Conservation (phyloP, 2,113 vertebrate genomes). For the Prinia subflava region DNA sequence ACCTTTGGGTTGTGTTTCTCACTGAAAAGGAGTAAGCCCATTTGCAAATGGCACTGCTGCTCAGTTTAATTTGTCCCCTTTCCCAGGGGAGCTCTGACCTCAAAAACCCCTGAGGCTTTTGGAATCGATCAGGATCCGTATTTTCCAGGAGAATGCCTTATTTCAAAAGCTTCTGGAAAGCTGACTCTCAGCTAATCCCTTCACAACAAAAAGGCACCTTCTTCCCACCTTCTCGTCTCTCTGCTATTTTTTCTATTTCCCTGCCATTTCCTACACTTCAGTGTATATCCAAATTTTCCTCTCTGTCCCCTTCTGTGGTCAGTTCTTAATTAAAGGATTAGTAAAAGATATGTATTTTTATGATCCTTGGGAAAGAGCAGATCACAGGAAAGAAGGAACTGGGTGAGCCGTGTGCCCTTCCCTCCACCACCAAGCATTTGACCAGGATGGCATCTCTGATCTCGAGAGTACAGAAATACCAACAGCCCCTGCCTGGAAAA, state of each 20-base stretch:
- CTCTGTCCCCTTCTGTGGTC: neutral
- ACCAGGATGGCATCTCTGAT: neutral
- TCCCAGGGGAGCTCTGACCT: slow-evolving; percentile 16
- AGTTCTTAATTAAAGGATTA: neutral
- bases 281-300: neutral
- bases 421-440: neutral
- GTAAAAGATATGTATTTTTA: neutral
- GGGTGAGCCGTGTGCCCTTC: neutral
- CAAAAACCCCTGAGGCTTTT: neutral
- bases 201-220: neutral
- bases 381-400: neutral
- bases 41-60: neutral
- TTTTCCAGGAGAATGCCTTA: slow-evolving; percentile 23
- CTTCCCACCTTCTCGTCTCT: neutral
- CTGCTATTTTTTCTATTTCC: neutral
- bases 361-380: neutral
- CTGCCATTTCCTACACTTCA: neutral
- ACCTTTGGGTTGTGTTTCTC: neutral
- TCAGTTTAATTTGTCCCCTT: neutral
- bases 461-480: slow-evolving; percentile 10
- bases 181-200: neutral
- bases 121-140: neutral
- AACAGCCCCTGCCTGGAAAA: neutral
- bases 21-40: neutral
- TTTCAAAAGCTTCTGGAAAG: slow-evolving; percentile 37